Base-by-base conservation (phyloP, 2,113 vertebrate species). In the Archocentrus centrarchus region DNA sequence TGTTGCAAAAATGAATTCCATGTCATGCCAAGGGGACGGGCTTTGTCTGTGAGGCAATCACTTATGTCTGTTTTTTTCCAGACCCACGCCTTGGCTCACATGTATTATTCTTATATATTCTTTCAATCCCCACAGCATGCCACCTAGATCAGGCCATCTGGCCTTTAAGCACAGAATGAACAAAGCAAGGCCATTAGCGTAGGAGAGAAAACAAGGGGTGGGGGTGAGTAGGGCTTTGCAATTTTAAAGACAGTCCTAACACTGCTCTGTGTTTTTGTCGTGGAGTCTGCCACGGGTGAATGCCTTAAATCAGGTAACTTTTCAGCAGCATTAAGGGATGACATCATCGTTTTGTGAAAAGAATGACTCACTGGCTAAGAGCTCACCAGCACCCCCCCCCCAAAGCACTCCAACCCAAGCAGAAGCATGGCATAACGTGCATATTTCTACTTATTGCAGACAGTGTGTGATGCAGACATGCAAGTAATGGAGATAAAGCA, bases 101-200 rank as follows among this genome's bases (percentile, higher is more conserved):
- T 64, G 20, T 50, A 57, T 88, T 92, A 94, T 93, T 94, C 89
- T 78, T 61, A 50, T 50, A 91, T 88, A 88, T 88, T 92, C 84
- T 85, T 80, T 82, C 77, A 83, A 79, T 86, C 63, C 78, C 80
- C 75, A 82, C 89, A 89, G 85, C 75, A 78, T 88, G 89, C 79
- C 90, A 94, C 88, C 92, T 85, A 91, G 82, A 92, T 86, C 86
- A 73, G 76, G 91, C 91, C 91, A 93, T 91, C 91, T 95, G 93
- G 92, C 66, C 82, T 68, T 53, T 60, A 83, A 89, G 76, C 79
- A 79, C 44, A 80, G 79, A 90, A 73, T 77, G 88, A 92, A 92
- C 75, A 89, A 90, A 83, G 75, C 86, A 85, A 78, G 80, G 57
- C 88, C 76, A 90, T 92, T 93, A 89, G 61, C 24, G 78, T 59